Conservation (phyloP, 2,797 vertebrate species). For the Neosilurus mollespiculum region DNA sequence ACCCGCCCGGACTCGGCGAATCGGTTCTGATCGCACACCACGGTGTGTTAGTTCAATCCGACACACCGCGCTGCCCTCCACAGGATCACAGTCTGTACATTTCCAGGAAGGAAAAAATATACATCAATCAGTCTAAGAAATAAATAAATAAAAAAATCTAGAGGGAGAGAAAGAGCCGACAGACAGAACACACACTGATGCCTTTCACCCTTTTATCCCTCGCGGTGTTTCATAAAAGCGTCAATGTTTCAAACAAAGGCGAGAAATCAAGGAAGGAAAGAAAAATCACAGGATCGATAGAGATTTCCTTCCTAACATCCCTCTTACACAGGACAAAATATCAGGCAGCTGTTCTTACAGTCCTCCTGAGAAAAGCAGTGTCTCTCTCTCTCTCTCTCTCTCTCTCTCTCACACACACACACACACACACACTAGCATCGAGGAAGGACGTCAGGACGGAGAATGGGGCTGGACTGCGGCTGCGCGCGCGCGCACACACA, state of each 20-base stretch:
- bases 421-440: slow-evolving; percentile 59
- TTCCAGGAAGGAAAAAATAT: slow-evolving; percentile 33
- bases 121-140: slow-evolving; percentile 43
- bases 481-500: slow-evolving; percentile 42
- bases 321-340: slow-evolving; percentile 13
- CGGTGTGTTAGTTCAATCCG: no score
- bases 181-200: slow-evolving; percentile 22
- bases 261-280: neutral
- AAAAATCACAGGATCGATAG: neutral
- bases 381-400: slow-evolving; percentile 35
- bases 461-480: slow-evolving; percentile 64
- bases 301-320: slow-evolving; percentile 24
- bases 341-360: slow-evolving; percentile 34
- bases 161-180: neutral
- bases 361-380: slow-evolving; percentile 49
- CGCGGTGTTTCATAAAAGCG: slow-evolving; percentile 2
- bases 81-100: slow-evolving; percentile 35
- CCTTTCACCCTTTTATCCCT: slow-evolving; percentile 4
- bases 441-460: slow-evolving; percentile 64
- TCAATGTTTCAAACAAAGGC: slow-evolving; percentile 2
- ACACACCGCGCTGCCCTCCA: slow-evolving; percentile 6
- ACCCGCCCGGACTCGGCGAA: neutral
- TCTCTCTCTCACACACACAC: neutral
- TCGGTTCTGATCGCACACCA: no score
- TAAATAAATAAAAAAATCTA: neutral